Evolutionary conservation across 2,113 vertebrate genomes (phyloP).

Genomic region (Gymnorhina tibicen): DNA sequence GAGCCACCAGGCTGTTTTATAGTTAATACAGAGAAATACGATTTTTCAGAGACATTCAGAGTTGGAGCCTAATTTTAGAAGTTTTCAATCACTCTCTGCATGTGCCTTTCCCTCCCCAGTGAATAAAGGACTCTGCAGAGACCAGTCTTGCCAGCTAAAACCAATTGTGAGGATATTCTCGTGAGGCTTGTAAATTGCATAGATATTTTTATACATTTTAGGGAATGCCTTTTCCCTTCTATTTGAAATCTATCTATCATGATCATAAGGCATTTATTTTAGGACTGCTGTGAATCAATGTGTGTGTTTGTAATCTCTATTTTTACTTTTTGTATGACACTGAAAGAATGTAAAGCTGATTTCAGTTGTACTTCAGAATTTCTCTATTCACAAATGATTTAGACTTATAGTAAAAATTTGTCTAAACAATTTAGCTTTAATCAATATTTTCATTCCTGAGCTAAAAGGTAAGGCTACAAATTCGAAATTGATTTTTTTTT

Average conservation of each 20-base stretch:
- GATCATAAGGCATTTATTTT: neutral
- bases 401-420: neutral
- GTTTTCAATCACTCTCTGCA: neutral
- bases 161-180: neutral
- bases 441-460: neutral
- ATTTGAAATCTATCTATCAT: neutral
- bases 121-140: neutral
- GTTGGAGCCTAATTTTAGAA: neutral
- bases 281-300: neutral
- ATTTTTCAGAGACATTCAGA: neutral
- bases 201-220: neutral
- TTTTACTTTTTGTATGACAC: neutral
- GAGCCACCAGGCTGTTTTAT: neutral
- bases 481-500: neutral
- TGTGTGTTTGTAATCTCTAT: neutral
- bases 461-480: neutral
- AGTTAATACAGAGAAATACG: neutral
- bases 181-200: neutral
- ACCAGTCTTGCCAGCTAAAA: neutral
- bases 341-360: neutral
- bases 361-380: neutral
- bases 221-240: neutral
- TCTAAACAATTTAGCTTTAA: constrained; percentile 27
- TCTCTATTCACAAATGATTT: neutral
- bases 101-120: neutral